Base-by-base conservation (phyloP, 2,888 invertebrate genomes). In the Xanthia togata region DNA sequence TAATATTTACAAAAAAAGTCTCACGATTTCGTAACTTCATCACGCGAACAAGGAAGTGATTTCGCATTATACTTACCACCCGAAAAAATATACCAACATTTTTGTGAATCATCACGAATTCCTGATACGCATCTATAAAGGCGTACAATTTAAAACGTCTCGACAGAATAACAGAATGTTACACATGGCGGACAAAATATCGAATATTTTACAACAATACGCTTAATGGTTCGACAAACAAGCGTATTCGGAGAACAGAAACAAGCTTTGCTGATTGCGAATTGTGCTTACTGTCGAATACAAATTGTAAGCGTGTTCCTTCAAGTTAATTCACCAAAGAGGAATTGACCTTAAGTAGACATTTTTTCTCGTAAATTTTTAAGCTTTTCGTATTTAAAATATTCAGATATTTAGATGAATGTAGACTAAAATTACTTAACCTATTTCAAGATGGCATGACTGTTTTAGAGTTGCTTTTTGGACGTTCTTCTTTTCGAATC, bases 211-310 rank as follows among this genome's bases (percentile, higher is more conserved):
- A 88, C 87, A 90, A 90, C 90, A 92, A 91, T 89, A 88, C 87
- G 89, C 88, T 89, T 90, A 92, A 91, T 90, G 91, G 90, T 87
- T 92, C 88, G 84, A 90, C 91, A 93, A 93, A 93, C 91, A 92
- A 91, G 89, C 89, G 89, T 89, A 90, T 88, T 89, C 88, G 82
- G 87, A 85, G 88, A 87, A 89, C 90, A 89, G 92, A 92, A 94
- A 94, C 93, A 93, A 92, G 94, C 93, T 95, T 93, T 92, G 90
- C 94, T 95, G 95, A 95, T 95, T 95, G 95, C 95, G 92, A 95
- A 95, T 94, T 95, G 94, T 93, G 93, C 95, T 94, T 93, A 94
- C 94, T 90, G 92, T 91, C 90, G 93, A 93, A 94, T 93, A 93
- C 92, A 94, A 94, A 94, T 93, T 94, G 92, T 93, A 93, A 93